Conservation (phyloP, 2,113 vertebrate species). For the Monopterus albus region DNA sequence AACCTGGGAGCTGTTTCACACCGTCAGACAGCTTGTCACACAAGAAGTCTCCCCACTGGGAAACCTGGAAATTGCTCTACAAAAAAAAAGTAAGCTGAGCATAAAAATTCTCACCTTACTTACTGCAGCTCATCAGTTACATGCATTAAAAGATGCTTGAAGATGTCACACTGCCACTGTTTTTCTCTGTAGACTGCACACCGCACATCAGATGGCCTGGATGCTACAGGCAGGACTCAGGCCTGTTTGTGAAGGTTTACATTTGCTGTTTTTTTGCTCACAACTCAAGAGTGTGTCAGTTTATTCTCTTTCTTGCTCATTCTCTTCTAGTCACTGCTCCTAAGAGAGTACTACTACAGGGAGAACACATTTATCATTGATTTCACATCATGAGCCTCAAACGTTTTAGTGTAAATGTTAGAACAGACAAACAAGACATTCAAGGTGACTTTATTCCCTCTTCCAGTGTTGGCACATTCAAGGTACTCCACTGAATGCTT, state of each 20-base stretch:
- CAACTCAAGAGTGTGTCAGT: slow-evolving; percentile 10
- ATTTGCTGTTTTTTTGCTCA: slow-evolving; percentile 7
- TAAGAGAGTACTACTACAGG: slow-evolving; percentile 9
- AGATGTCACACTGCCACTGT: slow-evolving; percentile 15
- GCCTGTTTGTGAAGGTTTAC: slow-evolving; percentile 20
- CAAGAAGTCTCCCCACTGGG: slow-evolving; percentile 41
- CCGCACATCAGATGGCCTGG: slow-evolving; percentile 40
- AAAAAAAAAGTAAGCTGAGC: slow-evolving; percentile 55
- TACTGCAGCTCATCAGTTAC: slow-evolving; percentile 62
- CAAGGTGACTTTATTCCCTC: slow-evolving; percentile 1
- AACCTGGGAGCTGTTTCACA: slow-evolving; percentile 63
- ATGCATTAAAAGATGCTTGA: slow-evolving; percentile 53
- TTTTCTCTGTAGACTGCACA: slow-evolving; percentile 40
- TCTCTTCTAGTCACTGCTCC: slow-evolving; percentile 25
- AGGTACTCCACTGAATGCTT: not conserved
- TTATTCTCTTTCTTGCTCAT: not conserved
- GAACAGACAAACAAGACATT: slow-evolving; percentile 19
- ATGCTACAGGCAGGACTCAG: slow-evolving; percentile 4
- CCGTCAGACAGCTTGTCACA: slow-evolving; percentile 50
- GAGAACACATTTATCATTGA: slow-evolving; percentile 32
- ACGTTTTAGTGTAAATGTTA: slow-evolving; percentile 11
- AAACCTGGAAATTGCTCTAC: slow-evolving; percentile 61
- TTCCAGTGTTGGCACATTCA: not conserved
- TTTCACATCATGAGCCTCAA: slow-evolving; percentile 36
- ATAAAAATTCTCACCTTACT: slow-evolving; percentile 56